phyloP scores from a whole-genome alignment of 2,888 invertebrate species.

The Andrena dorsata region DNA sequence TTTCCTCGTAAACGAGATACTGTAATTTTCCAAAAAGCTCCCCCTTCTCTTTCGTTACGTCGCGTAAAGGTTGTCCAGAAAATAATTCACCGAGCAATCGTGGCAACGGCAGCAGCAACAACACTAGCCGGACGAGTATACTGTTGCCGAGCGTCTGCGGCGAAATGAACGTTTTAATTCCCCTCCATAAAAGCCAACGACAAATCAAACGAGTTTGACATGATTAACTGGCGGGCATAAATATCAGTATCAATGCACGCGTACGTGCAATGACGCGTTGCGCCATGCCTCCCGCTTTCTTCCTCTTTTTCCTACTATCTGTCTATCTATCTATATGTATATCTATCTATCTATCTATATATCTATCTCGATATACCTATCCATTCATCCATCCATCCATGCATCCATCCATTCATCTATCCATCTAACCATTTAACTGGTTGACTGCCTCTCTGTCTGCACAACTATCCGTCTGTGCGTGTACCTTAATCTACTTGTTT shows the following conservation, averaged over 20 bases:
- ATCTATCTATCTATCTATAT: conserved; percentile 1
- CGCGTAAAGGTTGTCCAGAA: conserved; percentile 72
- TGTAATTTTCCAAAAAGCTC: conserved; percentile 83
- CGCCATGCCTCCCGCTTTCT: conserved; percentile 69
- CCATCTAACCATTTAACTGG: background rate
- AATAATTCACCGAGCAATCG: conserved; percentile 80
- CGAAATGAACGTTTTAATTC: conserved; percentile 85
- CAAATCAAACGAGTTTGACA: conserved; percentile 85
- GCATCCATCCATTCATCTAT: no score
- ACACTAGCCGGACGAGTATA: conserved; percentile 73
- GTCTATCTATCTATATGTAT: conserved; percentile 20
- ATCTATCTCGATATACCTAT: conserved; percentile 8
- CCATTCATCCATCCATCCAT: conserved; percentile 23
- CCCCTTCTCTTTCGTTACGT: conserved; percentile 48
- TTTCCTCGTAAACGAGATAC: conserved; percentile 71
- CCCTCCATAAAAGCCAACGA: conserved; percentile 84
- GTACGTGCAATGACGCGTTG: conserved; percentile 82
- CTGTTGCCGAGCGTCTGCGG: conserved; percentile 84
- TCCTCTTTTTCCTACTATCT: conserved; percentile 46
- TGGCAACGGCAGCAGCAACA: conserved; percentile 58
- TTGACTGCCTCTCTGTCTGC: no score
- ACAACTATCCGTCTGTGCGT: no score
- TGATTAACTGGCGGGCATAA: conserved; percentile 84
- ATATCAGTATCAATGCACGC: conserved; percentile 84
- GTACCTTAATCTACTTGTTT: no score